Evolutionary conservation across 2,113 vertebrate genomes (phyloP).

Genomic region (Cebidichthys violaceus): DNA sequence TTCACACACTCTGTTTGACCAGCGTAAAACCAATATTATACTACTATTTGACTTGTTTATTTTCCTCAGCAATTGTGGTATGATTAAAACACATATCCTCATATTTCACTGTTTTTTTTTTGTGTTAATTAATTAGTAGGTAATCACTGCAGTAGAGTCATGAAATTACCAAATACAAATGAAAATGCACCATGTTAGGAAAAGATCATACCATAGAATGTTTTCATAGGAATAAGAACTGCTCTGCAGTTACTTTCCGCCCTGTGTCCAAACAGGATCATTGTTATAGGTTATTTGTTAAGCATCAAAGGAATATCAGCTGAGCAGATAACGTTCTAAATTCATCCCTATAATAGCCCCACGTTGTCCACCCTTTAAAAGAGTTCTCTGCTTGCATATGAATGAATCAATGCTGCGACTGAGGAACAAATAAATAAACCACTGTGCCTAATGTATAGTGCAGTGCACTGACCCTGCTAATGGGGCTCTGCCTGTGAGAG

Average conservation of each 20-base stretch:
- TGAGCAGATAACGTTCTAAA: not conserved
- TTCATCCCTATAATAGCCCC: not conserved
- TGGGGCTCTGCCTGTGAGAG: not conserved
- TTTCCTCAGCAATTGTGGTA: not conserved
- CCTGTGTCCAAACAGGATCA: not conserved
- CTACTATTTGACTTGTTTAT: not conserved
- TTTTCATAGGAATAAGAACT: too few relatives aligned
- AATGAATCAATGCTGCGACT: slow-evolving; percentile 4
- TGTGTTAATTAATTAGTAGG: not conserved
- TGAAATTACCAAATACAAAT: not conserved
- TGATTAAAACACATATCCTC: not conserved
- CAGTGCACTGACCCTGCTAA: slow-evolving; percentile 6
- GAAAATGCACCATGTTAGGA: not conserved
- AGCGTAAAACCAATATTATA: not conserved
- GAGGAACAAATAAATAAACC: slow-evolving; percentile 31
- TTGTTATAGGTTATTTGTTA: not conserved
- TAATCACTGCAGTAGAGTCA: not conserved
- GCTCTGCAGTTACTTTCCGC: too few relatives aligned
- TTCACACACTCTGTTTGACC: not conserved
- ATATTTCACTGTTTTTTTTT: not conserved
- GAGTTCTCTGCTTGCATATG: not conserved
- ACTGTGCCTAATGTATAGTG: not conserved
- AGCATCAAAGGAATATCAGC: slow-evolving; percentile 1
- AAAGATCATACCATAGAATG: not conserved
- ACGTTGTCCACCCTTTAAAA: not conserved